A percentile compares a stretch with the other conserved stretches of the same genome.
phyloP scores from a whole-genome alignment of 2,797 vertebrate genomes.

The Falco berigora region DNA sequence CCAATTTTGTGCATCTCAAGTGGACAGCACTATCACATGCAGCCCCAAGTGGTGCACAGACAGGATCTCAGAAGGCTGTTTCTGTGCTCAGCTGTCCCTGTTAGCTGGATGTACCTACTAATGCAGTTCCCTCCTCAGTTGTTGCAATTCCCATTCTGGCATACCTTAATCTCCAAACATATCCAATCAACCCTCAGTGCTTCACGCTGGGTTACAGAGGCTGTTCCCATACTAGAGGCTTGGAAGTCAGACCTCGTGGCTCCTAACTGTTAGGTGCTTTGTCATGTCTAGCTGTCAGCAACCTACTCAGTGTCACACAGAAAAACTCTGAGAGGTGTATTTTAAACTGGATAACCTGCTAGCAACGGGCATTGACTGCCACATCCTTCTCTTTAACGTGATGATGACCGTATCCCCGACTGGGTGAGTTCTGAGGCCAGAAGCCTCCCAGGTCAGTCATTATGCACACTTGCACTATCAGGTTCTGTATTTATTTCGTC shows the following conservation, averaged over 20 bases:
- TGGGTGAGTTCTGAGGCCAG: background rate
- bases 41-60: background rate
- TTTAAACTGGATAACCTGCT: background rate
- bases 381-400: background rate
- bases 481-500: conserved; percentile 29
- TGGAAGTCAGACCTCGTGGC: background rate
- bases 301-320: background rate
- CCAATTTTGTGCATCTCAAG: background rate
- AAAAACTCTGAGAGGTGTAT: background rate
- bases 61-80: background rate
- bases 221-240: background rate
- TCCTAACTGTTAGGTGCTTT: background rate
- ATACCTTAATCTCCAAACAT: background rate
- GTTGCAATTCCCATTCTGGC: background rate
- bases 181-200: background rate
- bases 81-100: background rate
- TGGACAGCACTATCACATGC: background rate
- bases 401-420: background rate
- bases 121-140: background rate
- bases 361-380: background rate
- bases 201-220: background rate
- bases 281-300: background rate
- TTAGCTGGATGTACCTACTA: background rate
- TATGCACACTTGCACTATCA: conserved; percentile 1
- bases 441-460: background rate